A percentile compares a stretch with the other conserved stretches of the same genome.
Conservation (phyloP, 2,888 invertebrate species). For the Siphonodentalium dalli region DNA sequence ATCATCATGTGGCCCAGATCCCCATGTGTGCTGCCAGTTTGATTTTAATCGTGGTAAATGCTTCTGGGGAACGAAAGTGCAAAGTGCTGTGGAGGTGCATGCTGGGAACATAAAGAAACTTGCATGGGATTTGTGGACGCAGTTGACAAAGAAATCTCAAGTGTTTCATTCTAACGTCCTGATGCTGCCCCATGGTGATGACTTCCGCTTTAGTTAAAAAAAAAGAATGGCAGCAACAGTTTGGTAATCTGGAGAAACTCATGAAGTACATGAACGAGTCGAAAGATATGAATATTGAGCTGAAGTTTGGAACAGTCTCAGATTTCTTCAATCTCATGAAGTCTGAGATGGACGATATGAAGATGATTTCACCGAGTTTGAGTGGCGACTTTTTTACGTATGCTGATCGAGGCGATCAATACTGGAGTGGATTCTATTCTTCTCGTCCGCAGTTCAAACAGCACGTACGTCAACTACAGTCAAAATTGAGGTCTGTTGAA, state of each 20-base stretch:
- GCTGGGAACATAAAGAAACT: slow-evolving; percentile 83
- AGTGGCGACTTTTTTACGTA: too few relatives aligned
- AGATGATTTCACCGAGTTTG: too few relatives aligned
- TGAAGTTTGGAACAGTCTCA: too few relatives aligned
- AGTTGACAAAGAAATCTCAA: slow-evolving; percentile 62
- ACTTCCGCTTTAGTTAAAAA: slow-evolving; percentile 58
- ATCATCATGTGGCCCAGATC: slow-evolving; percentile 96
- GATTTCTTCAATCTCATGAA: too few relatives aligned
- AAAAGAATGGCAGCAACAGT: slow-evolving; percentile 59
- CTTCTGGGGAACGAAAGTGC: slow-evolving; percentile 84
- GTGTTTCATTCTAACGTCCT: slow-evolving; percentile 56
- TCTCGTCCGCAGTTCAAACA: too few relatives aligned
- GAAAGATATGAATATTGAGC: slow-evolving; percentile 52
- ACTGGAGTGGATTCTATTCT: too few relatives aligned
- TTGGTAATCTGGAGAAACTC: slow-evolving; percentile 55
- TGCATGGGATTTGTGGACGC: slow-evolving; percentile 48
- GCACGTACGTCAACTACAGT: too few relatives aligned
- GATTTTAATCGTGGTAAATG: slow-evolving; percentile 91
- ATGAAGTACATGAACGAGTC: slow-evolving; percentile 62
- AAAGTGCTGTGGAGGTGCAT: slow-evolving; percentile 80
- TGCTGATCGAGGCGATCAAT: too few relatives aligned
- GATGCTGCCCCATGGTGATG: slow-evolving; percentile 63
- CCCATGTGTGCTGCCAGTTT: slow-evolving; percentile 93
- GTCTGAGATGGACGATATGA: too few relatives aligned
- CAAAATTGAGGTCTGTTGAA: too few relatives aligned